Conservation (phyloP, 1,140 invertebrate genomes). For the Popillia japonica region DNA sequence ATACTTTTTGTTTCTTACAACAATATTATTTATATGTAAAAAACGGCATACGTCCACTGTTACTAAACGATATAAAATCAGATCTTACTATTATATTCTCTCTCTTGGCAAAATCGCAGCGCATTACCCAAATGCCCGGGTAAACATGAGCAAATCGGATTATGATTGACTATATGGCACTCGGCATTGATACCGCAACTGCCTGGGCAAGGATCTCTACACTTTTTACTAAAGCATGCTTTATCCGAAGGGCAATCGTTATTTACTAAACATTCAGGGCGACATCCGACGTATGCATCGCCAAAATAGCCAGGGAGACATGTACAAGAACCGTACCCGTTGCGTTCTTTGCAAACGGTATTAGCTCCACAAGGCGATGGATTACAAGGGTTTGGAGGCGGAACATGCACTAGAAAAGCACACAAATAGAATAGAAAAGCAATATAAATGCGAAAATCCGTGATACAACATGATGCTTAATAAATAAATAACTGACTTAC, state of each 20-base stretch:
- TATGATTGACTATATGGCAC: conserved; percentile 84
- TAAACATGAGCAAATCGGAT: conserved; percentile 79
- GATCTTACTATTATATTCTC: conserved; percentile 68
- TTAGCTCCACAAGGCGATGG: conserved; percentile 85
- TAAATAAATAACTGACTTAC: conserved; percentile 65
- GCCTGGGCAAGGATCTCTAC: conserved; percentile 80
- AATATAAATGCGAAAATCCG: conserved; percentile 30
- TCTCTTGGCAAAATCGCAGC: conserved; percentile 73
- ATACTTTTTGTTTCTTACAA: too few species aligned
- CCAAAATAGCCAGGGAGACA: conserved; percentile 83
- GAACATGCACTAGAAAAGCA: conserved; percentile 56
- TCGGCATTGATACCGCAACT: conserved; percentile 82
- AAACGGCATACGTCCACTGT: conserved; percentile 22
- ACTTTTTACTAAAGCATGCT: conserved; percentile 85
- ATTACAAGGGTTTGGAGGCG: conserved; percentile 73
- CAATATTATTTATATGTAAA: conserved; percentile 45
- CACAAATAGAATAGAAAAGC: conserved; percentile 41
- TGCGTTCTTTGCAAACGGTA: conserved; percentile 79
- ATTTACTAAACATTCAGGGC: conserved; percentile 84
- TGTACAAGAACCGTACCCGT: conserved; percentile 80
- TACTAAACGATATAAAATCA: background rate
- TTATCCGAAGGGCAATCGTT: conserved; percentile 76
- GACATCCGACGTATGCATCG: conserved; percentile 82
- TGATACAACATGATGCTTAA: background rate
- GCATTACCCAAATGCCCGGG: conserved; percentile 80